Evolutionary conservation across 2,113 vertebrate genomes (phyloP).

Genomic region (Myotis yumanensis): DNA sequence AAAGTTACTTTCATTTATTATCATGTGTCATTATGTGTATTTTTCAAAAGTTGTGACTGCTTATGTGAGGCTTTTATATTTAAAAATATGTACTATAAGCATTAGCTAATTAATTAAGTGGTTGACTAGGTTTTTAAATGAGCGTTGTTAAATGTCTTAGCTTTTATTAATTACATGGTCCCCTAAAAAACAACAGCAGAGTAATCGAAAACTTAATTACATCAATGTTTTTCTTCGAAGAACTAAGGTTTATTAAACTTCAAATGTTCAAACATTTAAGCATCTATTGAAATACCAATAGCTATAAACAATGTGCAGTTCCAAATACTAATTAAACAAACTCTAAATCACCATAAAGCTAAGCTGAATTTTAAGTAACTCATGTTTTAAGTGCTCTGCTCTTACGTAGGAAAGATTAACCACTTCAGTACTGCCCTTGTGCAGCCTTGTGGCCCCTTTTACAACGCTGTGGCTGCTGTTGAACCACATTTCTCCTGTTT

Average conservation of each 20-base stretch:
- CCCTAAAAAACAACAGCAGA: conserved; percentile 60
- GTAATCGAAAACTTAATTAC: conserved; percentile 87
- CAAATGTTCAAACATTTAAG: conserved; percentile 83
- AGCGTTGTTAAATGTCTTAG: conserved; percentile 81
- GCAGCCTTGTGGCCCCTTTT: background rate
- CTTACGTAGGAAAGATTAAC: background rate
- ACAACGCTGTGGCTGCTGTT: background rate
- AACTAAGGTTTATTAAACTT: conserved; percentile 85
- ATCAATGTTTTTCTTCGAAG: conserved; percentile 78
- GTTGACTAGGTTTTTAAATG: conserved; percentile 79
- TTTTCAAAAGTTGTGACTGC: conserved; percentile 51
- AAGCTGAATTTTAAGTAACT: conserved; percentile 87
- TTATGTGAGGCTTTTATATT: conserved; percentile 52
- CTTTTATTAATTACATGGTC: conserved; percentile 84
- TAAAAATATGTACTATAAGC: conserved; percentile 68
- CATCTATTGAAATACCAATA: conserved; percentile 84
- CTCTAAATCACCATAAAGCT: conserved; percentile 81
- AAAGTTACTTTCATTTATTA: background rate
- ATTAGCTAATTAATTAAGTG: conserved; percentile 79
- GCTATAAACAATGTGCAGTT: conserved; percentile 82
- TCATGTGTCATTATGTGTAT: background rate
- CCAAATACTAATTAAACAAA: conserved; percentile 85
- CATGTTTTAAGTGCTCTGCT: conserved; percentile 68
- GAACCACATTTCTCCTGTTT: background rate
- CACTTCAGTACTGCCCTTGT: conserved; percentile 48